A percentile compares a stretch with the other conserved stretches of the same genome.
Evolutionary conservation across 2,888 invertebrate species (phyloP).

Genomic region (Liposcelis brunnea): DNA sequence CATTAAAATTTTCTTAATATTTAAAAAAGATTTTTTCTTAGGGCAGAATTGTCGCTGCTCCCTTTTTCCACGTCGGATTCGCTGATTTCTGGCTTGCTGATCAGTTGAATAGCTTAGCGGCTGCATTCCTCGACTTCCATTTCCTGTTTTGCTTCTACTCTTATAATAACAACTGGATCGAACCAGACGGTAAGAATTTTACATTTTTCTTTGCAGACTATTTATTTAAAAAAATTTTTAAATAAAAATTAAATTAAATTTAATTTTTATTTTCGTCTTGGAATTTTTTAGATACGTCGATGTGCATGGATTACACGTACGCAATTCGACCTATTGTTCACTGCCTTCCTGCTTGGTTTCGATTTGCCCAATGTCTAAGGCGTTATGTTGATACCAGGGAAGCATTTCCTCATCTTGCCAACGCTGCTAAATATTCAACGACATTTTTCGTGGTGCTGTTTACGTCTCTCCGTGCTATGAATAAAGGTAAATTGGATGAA

Average conservation of each 20-base stretch:
- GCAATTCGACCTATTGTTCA: slow-evolving; percentile 45
- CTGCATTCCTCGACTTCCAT: slow-evolving; percentile 60
- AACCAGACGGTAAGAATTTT: slow-evolving; percentile 30
- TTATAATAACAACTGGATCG: slow-evolving; percentile 38
- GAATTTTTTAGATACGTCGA: slow-evolving; percentile 29
- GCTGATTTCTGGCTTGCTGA: slow-evolving; percentile 79
- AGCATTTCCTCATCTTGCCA: slow-evolving; percentile 64
- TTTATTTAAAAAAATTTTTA: too few species aligned
- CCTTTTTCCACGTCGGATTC: slow-evolving; percentile 61
- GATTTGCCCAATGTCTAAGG: slow-evolving; percentile 69
- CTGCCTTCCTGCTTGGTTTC: slow-evolving; percentile 68
- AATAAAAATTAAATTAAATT: slow-evolving; percentile 3
- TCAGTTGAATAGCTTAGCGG: slow-evolving; percentile 61
- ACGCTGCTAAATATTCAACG: slow-evolving; percentile 66
- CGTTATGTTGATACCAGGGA: slow-evolving; percentile 65
- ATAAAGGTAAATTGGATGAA: slow-evolving; percentile 23
- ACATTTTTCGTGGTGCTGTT: slow-evolving; percentile 55
- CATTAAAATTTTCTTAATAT: too few species aligned
- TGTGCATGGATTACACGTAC: slow-evolving; percentile 32
- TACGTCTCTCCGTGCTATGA: slow-evolving; percentile 25
- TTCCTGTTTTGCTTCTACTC: slow-evolving; percentile 62
- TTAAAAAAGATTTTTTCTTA: slow-evolving; percentile 24
- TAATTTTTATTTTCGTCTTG: slow-evolving; percentile 6
- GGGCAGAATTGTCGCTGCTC: slow-evolving; percentile 48
- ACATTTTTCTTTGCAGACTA: too few species aligned